Base-by-base conservation (phyloP, 1,140 invertebrate genomes). In the Delia radicum region DNA sequence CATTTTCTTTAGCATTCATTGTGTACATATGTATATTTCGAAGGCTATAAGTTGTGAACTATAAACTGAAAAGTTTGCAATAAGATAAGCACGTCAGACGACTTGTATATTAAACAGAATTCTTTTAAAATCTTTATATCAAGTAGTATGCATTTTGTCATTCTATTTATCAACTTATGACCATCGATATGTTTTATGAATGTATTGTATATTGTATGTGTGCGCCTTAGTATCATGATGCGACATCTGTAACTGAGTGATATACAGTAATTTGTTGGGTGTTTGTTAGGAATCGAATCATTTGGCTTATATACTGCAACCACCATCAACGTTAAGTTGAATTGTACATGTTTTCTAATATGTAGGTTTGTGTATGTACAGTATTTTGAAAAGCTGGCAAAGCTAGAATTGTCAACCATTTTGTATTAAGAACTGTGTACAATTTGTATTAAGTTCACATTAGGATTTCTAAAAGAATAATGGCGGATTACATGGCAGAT, bases 391-490 rank as follows among this genome's bases (percentile, higher is more conserved):
- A 55, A 21, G 48, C 48, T 55, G 24, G 48, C 48, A 21, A 7
- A 18, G 48, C 24, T 55, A 69, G 13, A 67, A 69, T 69, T 69
- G 65, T 69, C 65, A 69, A 69, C 65, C 29, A 69, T 69, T 69
- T 69, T 69, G 65, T 33, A 33, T 69, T 69, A 31, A 69, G 65
- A 29, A 69, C 65, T 69, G 65, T 65, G 29, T 69, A 18, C 65
- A 33, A n/a, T 69, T 69, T 69, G 65, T 69, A 69, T 69, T 69
- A 69, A 69, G 65, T 69, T 69, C 65, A 69, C 65, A 69, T 69
- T 69, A 69, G 65, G 65, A 69, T 69, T 69, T 65, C 27, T 10
- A 29, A 27, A 42, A 55, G 21, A 21, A 21, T 55, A 73, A 73
- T 73, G 37, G 37, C 71, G 71, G 71, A 73, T 46, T 73, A 33